Evolutionary conservation across 2,888 invertebrate genomes (phyloP), one percentile per base, ranked within the genome.

Genomic region (Geotrupes spiniger): DNA sequence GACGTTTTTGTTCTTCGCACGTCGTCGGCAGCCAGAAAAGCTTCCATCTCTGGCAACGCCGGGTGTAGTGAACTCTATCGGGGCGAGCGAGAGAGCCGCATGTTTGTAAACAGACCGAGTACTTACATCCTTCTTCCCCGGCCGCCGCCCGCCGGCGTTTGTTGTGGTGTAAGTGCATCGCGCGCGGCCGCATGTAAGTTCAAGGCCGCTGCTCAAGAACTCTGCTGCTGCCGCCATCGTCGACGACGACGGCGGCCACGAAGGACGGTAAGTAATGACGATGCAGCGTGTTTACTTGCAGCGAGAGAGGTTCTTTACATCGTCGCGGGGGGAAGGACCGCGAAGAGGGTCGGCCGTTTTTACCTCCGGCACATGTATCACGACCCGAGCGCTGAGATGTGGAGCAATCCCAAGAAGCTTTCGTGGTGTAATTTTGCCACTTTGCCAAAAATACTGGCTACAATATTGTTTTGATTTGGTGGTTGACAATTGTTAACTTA

Each of bases 61-160:
- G 21, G 21, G 21, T 21, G 21, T 21, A 21, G 21, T 21, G 21
- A 21, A 21, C 21, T 21, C 21, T 21, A 6, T 21, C 21, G 4
- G 21, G 21, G 21, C 21, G 21, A 21, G 21, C 3, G 21, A 21
- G 21, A 21, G 21, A 21, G 21, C 21, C 10, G 25, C 27, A 15
- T 40, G 40, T 40, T 40, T 40, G 40, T 40, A 40, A 40, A 40
- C 40, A 40, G 21, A 40, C 27, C 27, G 40, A 27, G 40, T 40
- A 40, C 40, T 12, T 40, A 25, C 27, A 40, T 27, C 25, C 40
- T 21, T 21, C 21, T 21, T 21, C 6, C 21, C 21, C 21, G 21
- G 21, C 6, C 21, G 21, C 21, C 21, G 6, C 21, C 6, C 15
- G 36, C 11, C 36, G 36, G n/a, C 17, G 36, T 36, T 36, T 36